These are phyloP conservation scores for Epirrita christyi DNA, from an alignment of 2,888 invertebrate species.

Conservation along the genomic window DNA sequence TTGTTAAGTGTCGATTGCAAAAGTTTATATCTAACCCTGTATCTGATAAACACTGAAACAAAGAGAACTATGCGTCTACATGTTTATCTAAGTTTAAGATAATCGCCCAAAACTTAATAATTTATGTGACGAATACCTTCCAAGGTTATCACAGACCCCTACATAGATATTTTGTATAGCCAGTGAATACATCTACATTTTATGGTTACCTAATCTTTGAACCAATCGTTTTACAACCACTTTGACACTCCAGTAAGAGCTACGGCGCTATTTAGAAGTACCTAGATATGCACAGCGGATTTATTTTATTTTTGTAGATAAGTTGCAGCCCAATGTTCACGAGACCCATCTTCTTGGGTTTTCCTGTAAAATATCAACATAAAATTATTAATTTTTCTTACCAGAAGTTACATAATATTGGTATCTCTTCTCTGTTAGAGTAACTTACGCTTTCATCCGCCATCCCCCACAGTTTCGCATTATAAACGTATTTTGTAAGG, in stretches of 20 bases:
- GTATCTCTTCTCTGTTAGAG: slow-evolving; percentile 64
- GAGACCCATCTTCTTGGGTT: too few species aligned
- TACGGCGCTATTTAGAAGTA: too few species aligned
- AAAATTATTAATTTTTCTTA: slow-evolving; percentile 52
- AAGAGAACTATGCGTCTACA: too few species aligned
- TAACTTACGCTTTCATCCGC: slow-evolving; percentile 69
- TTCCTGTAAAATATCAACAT: neutral
- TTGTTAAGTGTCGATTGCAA: too few species aligned
- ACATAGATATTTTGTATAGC: neutral
- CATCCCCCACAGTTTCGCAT: slow-evolving; percentile 66
- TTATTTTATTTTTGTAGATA: too few species aligned
- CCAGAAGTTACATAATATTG: slow-evolving; percentile 46
- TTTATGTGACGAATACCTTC: too few species aligned
- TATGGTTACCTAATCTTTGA: neutral
- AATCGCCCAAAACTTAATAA: too few species aligned
- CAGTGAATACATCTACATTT: neutral
- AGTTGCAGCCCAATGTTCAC: too few species aligned
- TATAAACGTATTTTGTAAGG: slow-evolving; percentile 72
- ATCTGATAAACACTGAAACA: too few species aligned
- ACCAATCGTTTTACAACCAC: neutral
- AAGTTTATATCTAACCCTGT: slow-evolving; percentile 1
- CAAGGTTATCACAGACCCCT: neutral
- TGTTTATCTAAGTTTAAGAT: too few species aligned
- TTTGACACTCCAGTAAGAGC: neutral
- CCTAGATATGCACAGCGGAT: too few species aligned